Conservation (phyloP, 1,140 invertebrate genomes). For the Eumaeus atala region DNA sequence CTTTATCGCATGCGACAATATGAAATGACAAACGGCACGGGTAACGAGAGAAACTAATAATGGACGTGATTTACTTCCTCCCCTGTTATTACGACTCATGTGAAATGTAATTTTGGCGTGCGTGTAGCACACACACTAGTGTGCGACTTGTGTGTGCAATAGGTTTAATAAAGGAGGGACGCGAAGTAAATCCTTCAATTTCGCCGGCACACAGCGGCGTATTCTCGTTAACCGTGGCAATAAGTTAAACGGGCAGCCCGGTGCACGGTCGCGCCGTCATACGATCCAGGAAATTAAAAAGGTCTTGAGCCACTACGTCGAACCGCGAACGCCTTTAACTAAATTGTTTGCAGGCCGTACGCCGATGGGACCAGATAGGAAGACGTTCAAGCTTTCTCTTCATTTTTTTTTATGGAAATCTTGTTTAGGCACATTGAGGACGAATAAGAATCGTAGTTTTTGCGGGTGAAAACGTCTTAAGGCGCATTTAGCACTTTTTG, state of each 20-base stretch:
- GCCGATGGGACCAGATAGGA: background rate
- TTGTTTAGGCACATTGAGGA: no score
- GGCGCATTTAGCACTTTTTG: no score
- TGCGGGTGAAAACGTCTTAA: no score
- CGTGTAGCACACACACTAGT: conserved; percentile 49
- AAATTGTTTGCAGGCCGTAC: conserved; percentile 18
- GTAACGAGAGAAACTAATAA: conserved; percentile 71
- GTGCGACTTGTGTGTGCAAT: conserved; percentile 50
- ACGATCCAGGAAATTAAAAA: conserved; percentile 64
- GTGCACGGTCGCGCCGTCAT: conserved; percentile 30
- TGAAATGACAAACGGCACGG: conserved; percentile 59
- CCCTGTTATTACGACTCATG: conserved; percentile 73
- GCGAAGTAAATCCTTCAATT: conserved; percentile 72
- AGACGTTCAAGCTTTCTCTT: no score
- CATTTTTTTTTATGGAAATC: no score
- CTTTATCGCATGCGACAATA: conserved; percentile 41
- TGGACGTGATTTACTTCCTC: conserved; percentile 68
- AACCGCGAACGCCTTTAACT: conserved; percentile 27
- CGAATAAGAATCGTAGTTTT: no score
- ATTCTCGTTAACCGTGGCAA: conserved; percentile 73
- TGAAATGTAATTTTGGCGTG: conserved; percentile 72
- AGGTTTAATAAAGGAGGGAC: conserved; percentile 73
- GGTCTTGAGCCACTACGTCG: conserved; percentile 47
- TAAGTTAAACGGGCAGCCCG: conserved; percentile 67
- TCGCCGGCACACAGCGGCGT: conserved; percentile 68